These are phyloP conservation scores for Notolabrus celidotus DNA, from an alignment of 2,797 vertebrate genomes.

Conservation along the genomic window DNA sequence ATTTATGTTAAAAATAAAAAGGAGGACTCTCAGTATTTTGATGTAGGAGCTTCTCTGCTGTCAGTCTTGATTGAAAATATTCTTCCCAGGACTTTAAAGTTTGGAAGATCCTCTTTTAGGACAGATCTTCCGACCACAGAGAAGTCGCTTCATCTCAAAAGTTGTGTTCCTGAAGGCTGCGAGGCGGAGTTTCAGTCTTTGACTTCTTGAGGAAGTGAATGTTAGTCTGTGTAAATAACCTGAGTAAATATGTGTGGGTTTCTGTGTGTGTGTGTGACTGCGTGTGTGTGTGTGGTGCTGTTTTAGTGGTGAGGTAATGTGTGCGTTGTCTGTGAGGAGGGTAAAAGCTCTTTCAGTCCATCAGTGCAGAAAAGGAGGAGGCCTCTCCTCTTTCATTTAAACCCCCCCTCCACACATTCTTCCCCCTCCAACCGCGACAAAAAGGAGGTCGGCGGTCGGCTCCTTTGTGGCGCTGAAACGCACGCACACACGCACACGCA, in stretches of 20 bases:
- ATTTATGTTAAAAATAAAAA: too few species aligned
- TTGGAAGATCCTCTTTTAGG: too few species aligned
- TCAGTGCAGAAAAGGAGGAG: slow-evolving; percentile 37
- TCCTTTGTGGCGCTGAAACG: slow-evolving; percentile 21
- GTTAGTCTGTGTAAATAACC: neutral
- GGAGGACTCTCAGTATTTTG: too few species aligned
- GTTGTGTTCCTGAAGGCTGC: neutral
- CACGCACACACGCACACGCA: neutral
- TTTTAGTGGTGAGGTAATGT: slow-evolving; percentile 24
- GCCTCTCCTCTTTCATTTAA: slow-evolving; percentile 30
- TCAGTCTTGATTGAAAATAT: too few species aligned
- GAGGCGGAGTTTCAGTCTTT: neutral
- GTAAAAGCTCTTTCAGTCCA: slow-evolving; percentile 21
- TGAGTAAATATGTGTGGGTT: slow-evolving; percentile 5
- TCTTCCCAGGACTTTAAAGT: too few species aligned
- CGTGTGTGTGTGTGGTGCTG: slow-evolving; percentile 4
- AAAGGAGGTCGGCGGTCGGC: slow-evolving; percentile 23
- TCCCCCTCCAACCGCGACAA: slow-evolving; percentile 9
- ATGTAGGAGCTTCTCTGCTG: too few species aligned
- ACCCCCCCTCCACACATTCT: neutral
- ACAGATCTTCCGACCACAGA: too few species aligned
- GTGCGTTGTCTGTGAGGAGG: slow-evolving; percentile 20
- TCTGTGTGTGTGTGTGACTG: slow-evolving; percentile 3
- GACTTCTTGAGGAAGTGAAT: neutral
- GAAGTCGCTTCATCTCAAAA: neutral